Evolutionary conservation across 2,797 vertebrate genomes (phyloP).

Genomic region (Hirundo rustica): DNA sequence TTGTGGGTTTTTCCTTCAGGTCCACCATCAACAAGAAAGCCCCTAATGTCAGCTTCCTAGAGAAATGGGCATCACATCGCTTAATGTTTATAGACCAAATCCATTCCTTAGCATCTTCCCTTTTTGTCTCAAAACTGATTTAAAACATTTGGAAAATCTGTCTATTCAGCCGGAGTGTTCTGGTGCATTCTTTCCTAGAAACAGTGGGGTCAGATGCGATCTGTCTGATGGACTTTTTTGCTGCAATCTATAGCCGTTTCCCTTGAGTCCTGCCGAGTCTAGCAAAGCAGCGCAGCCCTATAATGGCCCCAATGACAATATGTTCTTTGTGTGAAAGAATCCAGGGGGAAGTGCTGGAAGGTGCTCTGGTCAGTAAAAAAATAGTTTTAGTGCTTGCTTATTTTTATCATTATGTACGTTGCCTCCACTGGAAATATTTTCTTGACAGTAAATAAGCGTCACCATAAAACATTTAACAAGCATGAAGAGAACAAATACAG

Average conservation of each 20-base stretch:
- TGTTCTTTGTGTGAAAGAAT: conserved; percentile 95
- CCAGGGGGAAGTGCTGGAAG: conserved; percentile 86
- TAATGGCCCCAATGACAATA: conserved; percentile 96
- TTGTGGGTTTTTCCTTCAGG: conserved; percentile 80
- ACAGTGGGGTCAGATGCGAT: conserved; percentile 89
- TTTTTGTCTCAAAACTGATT: conserved; percentile 90
- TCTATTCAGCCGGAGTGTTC: conserved; percentile 89
- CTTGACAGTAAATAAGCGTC: conserved; percentile 88
- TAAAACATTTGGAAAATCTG: conserved; percentile 99
- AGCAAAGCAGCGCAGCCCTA: conserved; percentile 82
- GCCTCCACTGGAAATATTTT: conserved; percentile 88
- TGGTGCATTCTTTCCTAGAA: conserved; percentile 81
- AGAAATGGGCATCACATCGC: conserved; percentile 87
- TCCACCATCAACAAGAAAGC: conserved; percentile 84
- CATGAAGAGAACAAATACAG: conserved; percentile 80
- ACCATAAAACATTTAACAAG: conserved; percentile 83
- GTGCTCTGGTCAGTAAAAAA: conserved; percentile 81
- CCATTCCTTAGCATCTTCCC: conserved; percentile 87
- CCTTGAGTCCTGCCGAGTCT: conserved; percentile 87
- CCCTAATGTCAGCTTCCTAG: conserved; percentile 85
- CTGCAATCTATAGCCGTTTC: conserved; percentile 91
- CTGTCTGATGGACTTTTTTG: conserved; percentile 90
- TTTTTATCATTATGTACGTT: conserved; percentile 84
- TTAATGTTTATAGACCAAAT: conserved; percentile 90
- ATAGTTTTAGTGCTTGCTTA: conserved; percentile 84